Base-by-base conservation (phyloP, 2,113 vertebrate genomes). In the Plectropomus leopardus region DNA sequence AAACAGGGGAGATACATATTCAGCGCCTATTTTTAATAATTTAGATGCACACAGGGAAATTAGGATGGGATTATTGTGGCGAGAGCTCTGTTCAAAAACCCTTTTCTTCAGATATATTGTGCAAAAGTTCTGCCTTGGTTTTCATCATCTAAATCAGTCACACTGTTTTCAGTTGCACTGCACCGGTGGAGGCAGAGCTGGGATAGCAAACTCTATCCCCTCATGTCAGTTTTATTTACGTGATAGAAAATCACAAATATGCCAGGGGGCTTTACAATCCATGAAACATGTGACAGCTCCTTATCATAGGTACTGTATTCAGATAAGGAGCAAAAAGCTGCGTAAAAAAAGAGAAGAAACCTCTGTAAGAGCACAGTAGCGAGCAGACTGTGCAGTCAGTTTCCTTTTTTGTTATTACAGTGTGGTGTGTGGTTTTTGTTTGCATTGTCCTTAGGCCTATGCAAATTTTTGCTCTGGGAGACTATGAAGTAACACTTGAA, bases 161-260 rank as follows among this genome's bases (percentile, higher is more conserved):
- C 8, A 23, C 5, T 24, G 36, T 16, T 36, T 55, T 59, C 10
- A 36, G 14, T 44, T 48, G 5, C 23, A 42, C 11, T 73, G 17
- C 44, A 53, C 13, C 16, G 48, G 23, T 51, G 11, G n/a, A 59
- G 26, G 40, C 13, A 23, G 54, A 17, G 21, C 34, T 42, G n/a
- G 2, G 47, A 8, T 1, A 61, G n/a, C 3, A 24, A 48, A 13
- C 28, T 36, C 14, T 7, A 4, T 19, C 17, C 15, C 24, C 17
- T 26, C 8, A n/a, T 30, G 14, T 66, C 32, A 32, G 23, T 58
- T 76, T 42, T 16, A 63, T 72, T 63, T 36, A 44, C 55, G 3
- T 47, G 17, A 14, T 26, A 11, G 57, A 47, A 45, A 72, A 69
- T 70, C 53, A 57, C 23, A 71, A 32, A 77, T 74, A 77, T 47